A percentile compares a stretch with the other conserved stretches of the same genome.
Conservation (phyloP, 1,140 invertebrate genomes). For the Drosophila bipectinata region DNA sequence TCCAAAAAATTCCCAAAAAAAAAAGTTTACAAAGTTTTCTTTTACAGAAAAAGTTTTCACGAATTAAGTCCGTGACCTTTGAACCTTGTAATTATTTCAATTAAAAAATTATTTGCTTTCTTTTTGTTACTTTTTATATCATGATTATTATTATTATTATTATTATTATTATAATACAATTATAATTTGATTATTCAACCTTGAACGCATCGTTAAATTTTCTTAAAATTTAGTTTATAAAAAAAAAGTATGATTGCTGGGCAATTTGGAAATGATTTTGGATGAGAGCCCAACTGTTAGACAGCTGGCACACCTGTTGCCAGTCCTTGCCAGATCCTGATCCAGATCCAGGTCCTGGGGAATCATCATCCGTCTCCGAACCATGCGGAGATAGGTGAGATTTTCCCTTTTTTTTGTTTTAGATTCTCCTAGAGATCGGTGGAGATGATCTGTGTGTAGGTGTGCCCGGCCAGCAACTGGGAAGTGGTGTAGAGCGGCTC, state of each 20-base stretch:
- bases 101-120: slow-evolving; percentile 18
- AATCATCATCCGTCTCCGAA: slow-evolving; percentile 35
- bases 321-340: slow-evolving; percentile 25
- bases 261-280: slow-evolving; percentile 21
- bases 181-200: slow-evolving; percentile 29
- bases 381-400: slow-evolving; percentile 50
- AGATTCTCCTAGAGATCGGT: slow-evolving; percentile 50
- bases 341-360: not conserved
- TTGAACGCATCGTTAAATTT: slow-evolving; percentile 8
- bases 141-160: not conserved
- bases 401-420: not conserved
- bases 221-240: not conserved
- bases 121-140: not conserved
- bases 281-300: slow-evolving; percentile 41
- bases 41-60: not conserved
- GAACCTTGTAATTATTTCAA: slow-evolving; percentile 8
- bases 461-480: slow-evolving; percentile 50
- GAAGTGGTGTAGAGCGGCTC: slow-evolving; percentile 12
- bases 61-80: not conserved
- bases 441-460: slow-evolving; percentile 54
- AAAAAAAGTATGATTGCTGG: slow-evolving; percentile 24
- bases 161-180: slow-evolving; percentile 15
- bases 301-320: slow-evolving; percentile 68
- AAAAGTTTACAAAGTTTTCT: not conserved
- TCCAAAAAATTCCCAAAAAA: not conserved